Base-by-base conservation (phyloP, 1,140 invertebrate species). In the Hylaeus anthracinus region DNA sequence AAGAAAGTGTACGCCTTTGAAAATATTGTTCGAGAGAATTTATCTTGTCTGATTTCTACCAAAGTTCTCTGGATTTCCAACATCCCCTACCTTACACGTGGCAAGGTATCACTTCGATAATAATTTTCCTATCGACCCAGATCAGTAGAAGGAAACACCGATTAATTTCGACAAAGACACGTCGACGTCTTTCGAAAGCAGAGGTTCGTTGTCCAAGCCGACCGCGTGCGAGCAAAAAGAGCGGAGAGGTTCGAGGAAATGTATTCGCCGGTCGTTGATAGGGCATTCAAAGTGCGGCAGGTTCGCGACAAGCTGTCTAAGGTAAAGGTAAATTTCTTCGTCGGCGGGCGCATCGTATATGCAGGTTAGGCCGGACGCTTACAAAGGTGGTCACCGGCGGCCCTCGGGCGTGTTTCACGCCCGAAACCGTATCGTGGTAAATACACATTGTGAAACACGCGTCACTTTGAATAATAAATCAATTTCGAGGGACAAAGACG, bases 381-480 rank as follows among this genome's bases (percentile, higher is more conserved):
- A 85, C 84, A 86, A 87, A 87, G 86, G 85, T 87, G 85, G 85
- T 72, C 77, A 70, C 69, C 81, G 82, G 61, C 37, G 72, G 61
- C 26, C 60, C 75, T 55, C 51, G 73, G 0, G 70, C 76, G 84
- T 86, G 85, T 86, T 86, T 79, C 85, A 81, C 83, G 75, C 86
- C 81, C 86, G 85, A 87, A 87, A 87, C 86, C 82, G 86, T 87
- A 87, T 82, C 82, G 83, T 92, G 91, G 92, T 92, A 93, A 92
- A 93, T 93, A 93, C 91, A 93, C 91, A 93, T 93, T 93, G 92
- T 92, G 90, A 92, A 93, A 93, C 92, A 93, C 91, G 92, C 92
- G 90, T 92, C 90, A 90, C 91, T 93, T 93, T 93, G 92, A 93
- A 93, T 93, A 93, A 93, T 93, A 93, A 93, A 93, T 93, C 92